Percentiles rank a stretch among this genome's conserved stretches.
These are phyloP conservation scores for Pedicia rivosa DNA, from an alignment of 2,888 invertebrate species.

Conservation along the genomic window DNA sequence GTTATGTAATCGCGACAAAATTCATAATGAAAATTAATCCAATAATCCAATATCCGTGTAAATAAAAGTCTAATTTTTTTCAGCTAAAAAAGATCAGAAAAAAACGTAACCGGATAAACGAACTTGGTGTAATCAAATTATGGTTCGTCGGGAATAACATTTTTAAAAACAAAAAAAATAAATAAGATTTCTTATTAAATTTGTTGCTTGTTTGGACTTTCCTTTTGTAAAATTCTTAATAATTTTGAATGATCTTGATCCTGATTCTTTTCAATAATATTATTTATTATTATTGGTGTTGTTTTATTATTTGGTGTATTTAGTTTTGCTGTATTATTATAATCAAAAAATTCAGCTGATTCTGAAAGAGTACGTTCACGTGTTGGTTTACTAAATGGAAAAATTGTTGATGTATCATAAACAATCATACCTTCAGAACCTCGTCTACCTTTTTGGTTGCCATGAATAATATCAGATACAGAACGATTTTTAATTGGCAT, in stretches of 20 bases:
- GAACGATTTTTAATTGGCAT: not conserved
- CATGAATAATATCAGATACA: not conserved
- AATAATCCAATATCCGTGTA: too few relatives aligned
- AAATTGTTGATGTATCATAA: conserved; percentile 4
- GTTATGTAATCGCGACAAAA: too few relatives aligned
- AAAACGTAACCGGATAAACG: too few relatives aligned
- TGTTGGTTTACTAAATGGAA: conserved; percentile 3
- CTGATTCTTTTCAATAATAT: not conserved
- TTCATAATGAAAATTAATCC: too few relatives aligned
- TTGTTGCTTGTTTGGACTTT: conserved; percentile 1
- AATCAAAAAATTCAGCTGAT: conserved; percentile 1
- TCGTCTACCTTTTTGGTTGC: not conserved
- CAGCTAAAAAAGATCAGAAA: too few relatives aligned
- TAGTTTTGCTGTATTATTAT: not conserved
- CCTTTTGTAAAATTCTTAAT: not conserved
- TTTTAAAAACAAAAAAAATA: too few relatives aligned
- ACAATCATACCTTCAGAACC: conserved; percentile 1
- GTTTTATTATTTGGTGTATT: not conserved
- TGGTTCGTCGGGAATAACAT: too few relatives aligned
- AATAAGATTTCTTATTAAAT: too few relatives aligned
- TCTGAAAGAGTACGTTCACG: not conserved
- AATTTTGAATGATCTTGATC: conserved; percentile 1
- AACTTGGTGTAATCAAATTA: too few relatives aligned
- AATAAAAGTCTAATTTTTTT: too few relatives aligned
- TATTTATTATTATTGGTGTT: too few relatives aligned